phyloP scores from a whole-genome alignment of 1,140 invertebrate genomes.

The Dinoponera quadriceps region DNA sequence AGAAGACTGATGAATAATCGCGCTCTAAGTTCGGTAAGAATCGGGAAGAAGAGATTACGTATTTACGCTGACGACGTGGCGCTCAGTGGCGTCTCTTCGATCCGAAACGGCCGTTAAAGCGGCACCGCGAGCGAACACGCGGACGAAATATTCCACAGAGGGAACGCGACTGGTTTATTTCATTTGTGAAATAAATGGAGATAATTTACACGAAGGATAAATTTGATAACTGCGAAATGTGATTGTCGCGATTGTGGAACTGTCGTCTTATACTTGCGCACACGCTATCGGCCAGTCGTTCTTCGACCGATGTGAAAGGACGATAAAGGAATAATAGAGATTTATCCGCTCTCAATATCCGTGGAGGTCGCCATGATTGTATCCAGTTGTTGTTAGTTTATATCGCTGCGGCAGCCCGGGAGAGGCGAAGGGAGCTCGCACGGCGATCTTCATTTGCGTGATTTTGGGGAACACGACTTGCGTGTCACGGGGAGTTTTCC shows the following conservation, averaged over 20 bases:
- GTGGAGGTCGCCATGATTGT: background rate
- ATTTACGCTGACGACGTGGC: no score
- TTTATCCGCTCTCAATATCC: slow-evolving; percentile 44
- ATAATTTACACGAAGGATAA: no score
- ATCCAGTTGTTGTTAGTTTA: slow-evolving; percentile 17
- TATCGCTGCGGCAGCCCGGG: background rate
- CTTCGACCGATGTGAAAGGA: slow-evolving; percentile 24
- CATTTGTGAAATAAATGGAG: no score
- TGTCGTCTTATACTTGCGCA: background rate
- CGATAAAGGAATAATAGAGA: slow-evolving; percentile 36
- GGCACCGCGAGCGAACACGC: no score
- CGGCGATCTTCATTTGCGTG: background rate
- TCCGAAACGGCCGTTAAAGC: no score
- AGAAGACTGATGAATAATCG: no score
- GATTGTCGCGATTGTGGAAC: background rate
- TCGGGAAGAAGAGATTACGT: no score
- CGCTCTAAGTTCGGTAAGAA: no score
- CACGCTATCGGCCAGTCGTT: slow-evolving; percentile 7
- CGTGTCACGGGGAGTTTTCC: background rate
- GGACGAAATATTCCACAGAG: no score
- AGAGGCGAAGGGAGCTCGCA: background rate
- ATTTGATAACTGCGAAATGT: background rate
- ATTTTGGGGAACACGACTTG: background rate
- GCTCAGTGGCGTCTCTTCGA: no score
- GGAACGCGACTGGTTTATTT: no score